Conservation (phyloP, 2,888 invertebrate genomes). For the Sesia apiformis region DNA sequence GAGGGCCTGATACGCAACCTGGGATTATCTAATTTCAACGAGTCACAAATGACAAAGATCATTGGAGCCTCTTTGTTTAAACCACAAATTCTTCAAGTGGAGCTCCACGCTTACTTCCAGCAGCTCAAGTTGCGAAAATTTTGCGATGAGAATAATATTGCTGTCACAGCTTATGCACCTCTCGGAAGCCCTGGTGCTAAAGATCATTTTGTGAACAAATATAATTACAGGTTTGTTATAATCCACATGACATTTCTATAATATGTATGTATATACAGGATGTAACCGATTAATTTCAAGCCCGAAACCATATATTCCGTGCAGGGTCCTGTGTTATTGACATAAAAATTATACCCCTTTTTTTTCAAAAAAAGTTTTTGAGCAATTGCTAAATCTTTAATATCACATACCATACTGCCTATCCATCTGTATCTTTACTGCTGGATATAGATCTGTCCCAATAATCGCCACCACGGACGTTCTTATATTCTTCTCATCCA, state of each 20-base stretch:
- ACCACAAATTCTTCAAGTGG: slow-evolving; percentile 83
- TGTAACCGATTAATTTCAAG: too few species aligned
- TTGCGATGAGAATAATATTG: slow-evolving; percentile 77
- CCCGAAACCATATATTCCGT: too few species aligned
- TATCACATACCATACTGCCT: too few species aligned
- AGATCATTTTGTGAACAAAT: slow-evolving; percentile 75
- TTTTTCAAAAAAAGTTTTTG: too few species aligned
- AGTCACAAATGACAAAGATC: slow-evolving; percentile 78
- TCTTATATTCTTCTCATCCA: too few species aligned
- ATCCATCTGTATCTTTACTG: too few species aligned
- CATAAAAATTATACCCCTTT: too few species aligned
- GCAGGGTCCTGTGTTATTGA: too few species aligned
- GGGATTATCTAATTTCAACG: slow-evolving; percentile 87
- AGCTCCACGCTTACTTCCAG: slow-evolving; percentile 85
- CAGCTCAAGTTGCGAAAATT: slow-evolving; percentile 77
- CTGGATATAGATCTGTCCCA: too few species aligned
- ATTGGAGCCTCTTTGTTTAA: slow-evolving; percentile 75
- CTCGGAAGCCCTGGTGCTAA: slow-evolving; percentile 82
- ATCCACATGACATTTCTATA: background rate
- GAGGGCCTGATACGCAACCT: slow-evolving; percentile 79
- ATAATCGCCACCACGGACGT: too few species aligned
- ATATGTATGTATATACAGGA: too few species aligned
- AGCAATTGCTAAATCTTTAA: too few species aligned
- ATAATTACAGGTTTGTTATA: slow-evolving; percentile 63
- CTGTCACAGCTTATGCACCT: slow-evolving; percentile 81